A percentile compares a stretch with the other conserved stretches of the same genome.
These are phyloP conservation scores for Cladorhizidae sp. DNA, from an alignment of 37 sponge, comb jelly and placozoan genomes.

Conservation along the genomic window DNA sequence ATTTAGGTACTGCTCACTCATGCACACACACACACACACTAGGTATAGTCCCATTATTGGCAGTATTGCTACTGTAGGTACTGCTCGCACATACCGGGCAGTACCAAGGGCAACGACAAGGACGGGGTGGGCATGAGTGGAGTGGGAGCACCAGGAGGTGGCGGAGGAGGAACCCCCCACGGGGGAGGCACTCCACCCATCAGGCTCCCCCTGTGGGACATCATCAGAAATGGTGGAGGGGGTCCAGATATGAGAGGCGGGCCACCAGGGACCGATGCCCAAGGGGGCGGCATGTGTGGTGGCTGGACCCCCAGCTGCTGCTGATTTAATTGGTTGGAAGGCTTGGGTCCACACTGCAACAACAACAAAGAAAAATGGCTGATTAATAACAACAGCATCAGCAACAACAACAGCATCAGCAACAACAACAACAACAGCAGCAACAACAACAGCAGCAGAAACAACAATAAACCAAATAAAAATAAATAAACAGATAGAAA, in stretches of 20 bases:
- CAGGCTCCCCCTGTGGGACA: background rate
- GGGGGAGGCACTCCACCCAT: background rate
- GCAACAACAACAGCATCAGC: too few species aligned
- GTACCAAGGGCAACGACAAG: background rate
- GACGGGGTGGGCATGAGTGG: constrained; percentile 12
- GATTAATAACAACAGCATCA: too few species aligned
- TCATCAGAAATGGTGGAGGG: constrained; percentile 19
- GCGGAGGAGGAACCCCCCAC: constrained; percentile 12
- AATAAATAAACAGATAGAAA: too few species aligned
- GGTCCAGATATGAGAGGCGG: constrained; percentile 20
- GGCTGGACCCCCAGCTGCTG: background rate
- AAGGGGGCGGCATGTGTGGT: background rate
- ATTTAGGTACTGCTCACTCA: too few species aligned
- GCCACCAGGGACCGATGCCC: constrained; percentile 9
- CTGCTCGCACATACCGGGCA: constrained; percentile 20
- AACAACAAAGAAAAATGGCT: too few species aligned
- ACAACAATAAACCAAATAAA: too few species aligned
- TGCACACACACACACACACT: too few species aligned
- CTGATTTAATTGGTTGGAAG: background rate
- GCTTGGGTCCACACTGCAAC: background rate
- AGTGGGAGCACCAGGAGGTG: constrained; percentile 1
- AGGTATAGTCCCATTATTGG: too few species aligned
- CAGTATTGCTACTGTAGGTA: too few species aligned
- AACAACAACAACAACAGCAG: too few species aligned
- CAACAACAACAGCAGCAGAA: too few species aligned